phyloP scores from a whole-genome alignment of 2,113 vertebrate genomes.

The Microtus montanus region DNA sequence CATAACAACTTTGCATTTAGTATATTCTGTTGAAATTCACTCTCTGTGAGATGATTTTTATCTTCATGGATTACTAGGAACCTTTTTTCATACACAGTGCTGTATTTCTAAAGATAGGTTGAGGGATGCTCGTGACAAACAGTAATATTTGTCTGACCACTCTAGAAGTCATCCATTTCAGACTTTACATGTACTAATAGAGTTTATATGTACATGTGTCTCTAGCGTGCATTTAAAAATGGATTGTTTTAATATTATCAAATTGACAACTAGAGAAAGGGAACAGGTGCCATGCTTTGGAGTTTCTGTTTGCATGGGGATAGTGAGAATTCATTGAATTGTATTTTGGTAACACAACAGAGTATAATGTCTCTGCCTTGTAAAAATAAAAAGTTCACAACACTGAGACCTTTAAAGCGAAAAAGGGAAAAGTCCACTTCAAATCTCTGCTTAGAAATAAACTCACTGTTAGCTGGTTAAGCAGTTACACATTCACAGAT shows the following conservation, averaged over 20 bases:
- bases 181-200: neutral
- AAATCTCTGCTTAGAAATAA: neutral
- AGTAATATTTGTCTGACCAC: neutral
- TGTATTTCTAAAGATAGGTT: neutral
- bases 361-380: neutral
- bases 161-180: neutral
- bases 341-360: conserved; percentile 30
- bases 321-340: neutral
- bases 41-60: neutral
- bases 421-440: neutral
- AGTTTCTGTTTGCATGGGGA: neutral
- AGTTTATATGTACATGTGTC: neutral
- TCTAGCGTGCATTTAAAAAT: neutral
- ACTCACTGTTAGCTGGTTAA: neutral
- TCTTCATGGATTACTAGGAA: neutral
- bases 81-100: neutral
- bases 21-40: neutral
- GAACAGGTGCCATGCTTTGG: neutral
- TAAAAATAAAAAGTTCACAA: conserved; percentile 29
- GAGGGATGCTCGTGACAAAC: neutral
- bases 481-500: no score
- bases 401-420: neutral
- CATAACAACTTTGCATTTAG: neutral
- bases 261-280: neutral
- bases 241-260: neutral